These are phyloP conservation scores for Lasioglossum marginatum DNA, from an alignment of 2,888 invertebrate species.

Conservation along the genomic window DNA sequence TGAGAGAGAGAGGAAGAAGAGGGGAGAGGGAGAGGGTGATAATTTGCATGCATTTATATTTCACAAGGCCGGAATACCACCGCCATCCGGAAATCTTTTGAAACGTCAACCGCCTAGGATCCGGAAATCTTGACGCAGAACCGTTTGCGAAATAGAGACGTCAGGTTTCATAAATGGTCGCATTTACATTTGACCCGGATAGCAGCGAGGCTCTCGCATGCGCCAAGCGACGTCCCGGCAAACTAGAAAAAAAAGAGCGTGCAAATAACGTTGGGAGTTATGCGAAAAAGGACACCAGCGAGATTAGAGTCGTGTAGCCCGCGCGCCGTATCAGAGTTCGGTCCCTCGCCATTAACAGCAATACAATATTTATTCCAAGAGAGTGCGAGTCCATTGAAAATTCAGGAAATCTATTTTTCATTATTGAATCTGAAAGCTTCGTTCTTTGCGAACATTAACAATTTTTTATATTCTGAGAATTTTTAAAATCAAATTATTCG, in stretches of 20 bases:
- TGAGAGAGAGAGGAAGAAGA: no score
- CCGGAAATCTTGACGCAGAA: constrained; percentile 58
- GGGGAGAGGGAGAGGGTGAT: not conserved
- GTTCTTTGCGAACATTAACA: not conserved
- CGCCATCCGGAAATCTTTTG: constrained; percentile 42
- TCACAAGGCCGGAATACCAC: constrained; percentile 25
- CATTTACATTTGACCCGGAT: constrained; percentile 65
- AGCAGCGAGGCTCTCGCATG: constrained; percentile 19
- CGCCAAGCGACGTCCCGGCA: not conserved
- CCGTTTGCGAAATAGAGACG: constrained; percentile 62
- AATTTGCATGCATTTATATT: constrained; percentile 40
- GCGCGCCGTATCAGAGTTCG: not conserved
- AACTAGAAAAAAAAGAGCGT: constrained; percentile 24
- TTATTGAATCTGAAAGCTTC: not conserved
- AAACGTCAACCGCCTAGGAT: constrained; percentile 53
- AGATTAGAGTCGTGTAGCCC: not conserved
- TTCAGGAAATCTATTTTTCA: not conserved
- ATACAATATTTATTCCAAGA: not conserved
- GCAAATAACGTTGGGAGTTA: constrained; percentile 16
- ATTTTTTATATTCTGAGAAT: not conserved
- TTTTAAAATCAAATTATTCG: not conserved
- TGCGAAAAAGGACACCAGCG: not conserved
- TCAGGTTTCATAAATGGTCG: constrained; percentile 66
- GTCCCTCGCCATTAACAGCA: not conserved
- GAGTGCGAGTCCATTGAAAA: not conserved